phyloP scores from a whole-genome alignment of 2,797 vertebrate species.

The Pelodytes ibericus region DNA sequence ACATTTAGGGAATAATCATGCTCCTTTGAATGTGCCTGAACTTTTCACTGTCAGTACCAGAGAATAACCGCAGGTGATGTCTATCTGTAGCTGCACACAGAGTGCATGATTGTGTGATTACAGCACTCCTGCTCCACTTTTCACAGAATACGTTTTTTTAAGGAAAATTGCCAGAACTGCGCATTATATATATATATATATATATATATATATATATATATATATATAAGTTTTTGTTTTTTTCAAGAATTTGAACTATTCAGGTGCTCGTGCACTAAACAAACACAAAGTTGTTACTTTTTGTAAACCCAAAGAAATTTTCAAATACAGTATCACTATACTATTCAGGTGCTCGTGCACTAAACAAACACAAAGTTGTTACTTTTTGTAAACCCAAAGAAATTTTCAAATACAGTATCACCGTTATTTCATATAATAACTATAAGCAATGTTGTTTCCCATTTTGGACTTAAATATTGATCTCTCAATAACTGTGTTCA shows the following conservation, averaged over 20 bases:
- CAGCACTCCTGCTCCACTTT: conserved; percentile 42
- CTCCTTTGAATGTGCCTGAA: conserved; percentile 39
- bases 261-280: conserved; percentile 24
- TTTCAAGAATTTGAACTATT: conserved; percentile 21
- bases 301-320: conserved; percentile 25
- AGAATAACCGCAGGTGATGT: conserved; percentile 45
- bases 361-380: conserved; percentile 17
- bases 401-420: conserved; percentile 8
- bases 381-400: conserved; percentile 26
- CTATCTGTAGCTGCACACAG: conserved; percentile 39
- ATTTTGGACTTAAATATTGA: conserved; percentile 22
- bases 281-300: conserved; percentile 16
- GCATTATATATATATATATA: conserved; percentile 34
- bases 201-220: conserved; percentile 12
- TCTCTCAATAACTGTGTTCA: conserved; percentile 7
- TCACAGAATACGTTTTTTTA: conserved; percentile 46
- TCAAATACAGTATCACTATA: conserved; percentile 1
- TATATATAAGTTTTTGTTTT: no score
- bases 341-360: conserved; percentile 14
- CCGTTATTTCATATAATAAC: neutral
- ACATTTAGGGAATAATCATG: conserved; percentile 39
- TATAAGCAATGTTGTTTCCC: neutral
- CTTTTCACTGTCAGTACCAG: conserved; percentile 47
- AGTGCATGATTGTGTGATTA: conserved; percentile 54
- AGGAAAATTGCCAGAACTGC: conserved; percentile 31